Percentiles rank a stretch among this genome's conserved stretches.
These are phyloP conservation scores for Pycnonotus jocosus DNA, from an alignment of 2,113 vertebrate species.

Conservation along the genomic window DNA sequence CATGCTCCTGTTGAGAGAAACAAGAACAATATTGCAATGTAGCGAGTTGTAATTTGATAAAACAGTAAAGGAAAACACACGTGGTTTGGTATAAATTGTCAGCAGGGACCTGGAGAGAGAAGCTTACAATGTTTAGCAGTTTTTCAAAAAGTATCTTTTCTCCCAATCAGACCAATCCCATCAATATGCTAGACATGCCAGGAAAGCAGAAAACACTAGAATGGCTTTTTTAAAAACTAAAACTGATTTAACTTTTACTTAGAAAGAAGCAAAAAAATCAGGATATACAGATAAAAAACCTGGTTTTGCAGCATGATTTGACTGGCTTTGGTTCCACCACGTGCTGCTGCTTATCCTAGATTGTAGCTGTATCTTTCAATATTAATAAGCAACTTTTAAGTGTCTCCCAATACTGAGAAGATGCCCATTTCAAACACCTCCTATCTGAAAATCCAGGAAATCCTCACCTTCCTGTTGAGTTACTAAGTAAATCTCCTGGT, in stretches of 20 bases:
- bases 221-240: not conserved
- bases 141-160: not conserved
- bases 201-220: not conserved
- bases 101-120: not conserved
- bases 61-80: not conserved
- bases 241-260: not conserved
- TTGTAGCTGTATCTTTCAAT: not conserved
- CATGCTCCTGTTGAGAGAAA: slow-evolving; percentile 85
- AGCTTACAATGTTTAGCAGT: not conserved
- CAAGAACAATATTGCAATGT: slow-evolving; percentile 2
- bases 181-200: not conserved
- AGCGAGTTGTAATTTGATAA: not conserved
- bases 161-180: not conserved
- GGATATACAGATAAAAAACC: not conserved
- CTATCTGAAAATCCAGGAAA: not conserved
- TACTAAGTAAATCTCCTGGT: not conserved
- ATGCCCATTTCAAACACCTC: not conserved
- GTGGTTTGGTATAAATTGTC: not conserved
- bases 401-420: not conserved
- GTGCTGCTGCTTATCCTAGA: not conserved
- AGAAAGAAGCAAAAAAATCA: not conserved
- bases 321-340: not conserved
- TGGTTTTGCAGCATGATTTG: not conserved
- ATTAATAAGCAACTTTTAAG: not conserved
- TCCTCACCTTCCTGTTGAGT: not conserved